Conservation (phyloP, 2,888 invertebrate species). For the Agrochola macilenta region DNA sequence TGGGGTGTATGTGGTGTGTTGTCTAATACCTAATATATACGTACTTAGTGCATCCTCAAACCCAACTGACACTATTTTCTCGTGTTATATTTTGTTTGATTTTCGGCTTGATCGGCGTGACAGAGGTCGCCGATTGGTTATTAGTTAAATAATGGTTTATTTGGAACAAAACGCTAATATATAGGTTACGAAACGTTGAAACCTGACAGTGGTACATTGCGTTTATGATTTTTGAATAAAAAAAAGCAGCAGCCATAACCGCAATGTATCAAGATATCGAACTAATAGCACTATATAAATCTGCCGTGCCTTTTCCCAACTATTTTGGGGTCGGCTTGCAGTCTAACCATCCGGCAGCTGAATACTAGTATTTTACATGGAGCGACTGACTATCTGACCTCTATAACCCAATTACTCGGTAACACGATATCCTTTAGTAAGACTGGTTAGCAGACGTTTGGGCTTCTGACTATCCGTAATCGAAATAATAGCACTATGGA, state of each 20-base stretch:
- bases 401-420: not conserved
- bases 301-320: no score
- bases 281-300: not conserved
- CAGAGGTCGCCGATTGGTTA: not conserved
- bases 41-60: not conserved
- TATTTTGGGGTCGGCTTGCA: no score
- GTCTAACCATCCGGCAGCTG: not conserved
- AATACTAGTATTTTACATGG: not conserved
- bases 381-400: not conserved
- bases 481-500: not conserved
- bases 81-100: not conserved
- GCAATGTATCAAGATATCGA: not conserved
- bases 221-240: no score
- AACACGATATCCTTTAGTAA: not conserved
- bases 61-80: no score
- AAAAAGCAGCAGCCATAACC: not conserved
- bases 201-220: not conserved
- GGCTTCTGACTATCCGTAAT: not conserved
- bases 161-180: not conserved
- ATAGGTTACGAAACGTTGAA: not conserved
- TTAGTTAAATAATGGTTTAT: not conserved
- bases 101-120: not conserved
- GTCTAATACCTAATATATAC: not conserved
- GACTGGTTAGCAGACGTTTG: not conserved
- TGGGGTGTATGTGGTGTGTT: conserved; percentile 7